These are phyloP conservation scores for Spilogale gracilis DNA, from an alignment of 2,113 vertebrate species.

Conservation along the genomic window DNA sequence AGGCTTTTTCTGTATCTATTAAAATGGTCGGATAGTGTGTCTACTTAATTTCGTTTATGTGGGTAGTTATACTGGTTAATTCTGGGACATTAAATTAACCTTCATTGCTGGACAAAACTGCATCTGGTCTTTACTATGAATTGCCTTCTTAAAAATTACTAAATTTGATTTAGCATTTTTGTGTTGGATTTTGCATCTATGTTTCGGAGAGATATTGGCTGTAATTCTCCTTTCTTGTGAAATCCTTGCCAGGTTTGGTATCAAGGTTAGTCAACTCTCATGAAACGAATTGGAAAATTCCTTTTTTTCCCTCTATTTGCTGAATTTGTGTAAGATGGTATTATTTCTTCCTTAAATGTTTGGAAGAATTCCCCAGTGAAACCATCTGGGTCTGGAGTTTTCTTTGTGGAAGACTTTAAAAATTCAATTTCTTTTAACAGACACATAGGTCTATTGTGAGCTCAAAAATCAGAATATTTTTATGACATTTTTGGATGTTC, in stretches of 20 bases:
- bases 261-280: background rate
- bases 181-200: background rate
- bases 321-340: constrained; percentile 3
- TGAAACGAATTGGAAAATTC: background rate
- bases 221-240: background rate
- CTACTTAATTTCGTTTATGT: background rate
- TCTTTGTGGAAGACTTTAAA: background rate
- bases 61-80: background rate
- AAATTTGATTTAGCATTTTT: constrained; percentile 18
- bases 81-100: background rate
- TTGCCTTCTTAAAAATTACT: background rate
- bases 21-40: background rate
- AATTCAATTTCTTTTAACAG: background rate
- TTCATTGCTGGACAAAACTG: background rate
- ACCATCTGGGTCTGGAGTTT: constrained; percentile 10
- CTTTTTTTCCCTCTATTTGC: background rate
- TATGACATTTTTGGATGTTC: background rate
- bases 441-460: background rate
- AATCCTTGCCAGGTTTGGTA: background rate
- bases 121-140: background rate
- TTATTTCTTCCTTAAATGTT: constrained; percentile 39
- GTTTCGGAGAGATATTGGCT: background rate
- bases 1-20: background rate
- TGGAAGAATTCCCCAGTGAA: constrained; percentile 24
- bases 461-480: constrained; percentile 17